These are phyloP conservation scores for Cryptocheilus praepositus DNA, from an alignment of 2,888 invertebrate species.

Conservation along the genomic window DNA sequence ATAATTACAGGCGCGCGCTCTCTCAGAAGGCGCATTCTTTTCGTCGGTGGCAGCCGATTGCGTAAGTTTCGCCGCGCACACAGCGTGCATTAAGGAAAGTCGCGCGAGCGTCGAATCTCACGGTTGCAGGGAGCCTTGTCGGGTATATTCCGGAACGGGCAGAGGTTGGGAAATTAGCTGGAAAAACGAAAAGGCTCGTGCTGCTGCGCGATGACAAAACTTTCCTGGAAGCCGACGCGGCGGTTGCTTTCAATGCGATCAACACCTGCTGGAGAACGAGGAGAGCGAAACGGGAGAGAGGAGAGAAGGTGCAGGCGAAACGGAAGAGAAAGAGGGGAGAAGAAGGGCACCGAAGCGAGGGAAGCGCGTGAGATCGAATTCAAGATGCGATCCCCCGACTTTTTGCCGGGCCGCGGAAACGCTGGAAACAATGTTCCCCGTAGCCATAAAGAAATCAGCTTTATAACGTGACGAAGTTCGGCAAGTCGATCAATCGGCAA, in stretches of 20 bases:
- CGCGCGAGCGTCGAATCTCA: conserved; percentile 36
- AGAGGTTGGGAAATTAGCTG: conserved; percentile 43
- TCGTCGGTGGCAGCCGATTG: conserved; percentile 14
- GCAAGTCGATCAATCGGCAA: conserved; percentile 30
- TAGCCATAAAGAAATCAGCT: conserved; percentile 1
- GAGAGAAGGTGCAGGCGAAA: not conserved
- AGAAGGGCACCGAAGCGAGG: not conserved
- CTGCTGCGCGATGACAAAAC: conserved; percentile 49
- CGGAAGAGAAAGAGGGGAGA: not conserved
- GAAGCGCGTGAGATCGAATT: conserved; percentile 33
- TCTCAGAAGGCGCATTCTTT: conserved; percentile 30
- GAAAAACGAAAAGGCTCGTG: conserved; percentile 51
- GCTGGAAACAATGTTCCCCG: conserved; percentile 8
- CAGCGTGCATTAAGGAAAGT: conserved; percentile 22
- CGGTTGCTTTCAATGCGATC: not conserved
- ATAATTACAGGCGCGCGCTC: conserved; percentile 32
- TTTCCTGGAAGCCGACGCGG: conserved; percentile 42
- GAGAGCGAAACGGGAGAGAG: too few relatives aligned
- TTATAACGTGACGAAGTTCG: conserved; percentile 22
- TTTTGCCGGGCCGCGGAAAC: conserved; percentile 1
- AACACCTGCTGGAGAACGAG: too few relatives aligned
- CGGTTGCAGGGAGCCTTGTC: conserved; percentile 6
- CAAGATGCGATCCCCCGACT: conserved; percentile 6
- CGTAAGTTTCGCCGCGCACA: not conserved
- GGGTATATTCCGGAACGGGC: conserved; percentile 25